These are phyloP conservation scores for Muraenolepis orangiensis DNA, from an alignment of 2,797 vertebrate genomes.

Conservation along the genomic window DNA sequence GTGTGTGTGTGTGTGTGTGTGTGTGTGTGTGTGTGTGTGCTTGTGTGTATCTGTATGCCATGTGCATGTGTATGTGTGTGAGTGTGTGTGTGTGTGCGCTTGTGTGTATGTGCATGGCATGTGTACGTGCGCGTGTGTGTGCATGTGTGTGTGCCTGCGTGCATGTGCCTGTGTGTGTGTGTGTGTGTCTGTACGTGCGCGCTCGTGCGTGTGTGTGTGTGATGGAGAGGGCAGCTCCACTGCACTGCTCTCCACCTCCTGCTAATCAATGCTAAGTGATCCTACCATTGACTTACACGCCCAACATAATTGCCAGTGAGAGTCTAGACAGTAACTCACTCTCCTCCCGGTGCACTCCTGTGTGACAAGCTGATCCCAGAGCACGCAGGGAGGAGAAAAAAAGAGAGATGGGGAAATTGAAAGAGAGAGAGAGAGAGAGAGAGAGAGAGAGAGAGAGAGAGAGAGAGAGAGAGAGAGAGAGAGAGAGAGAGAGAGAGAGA, in stretches of 20 bases:
- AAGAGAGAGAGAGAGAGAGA: neutral
- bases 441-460: constrained; percentile 26
- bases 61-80: constrained; percentile 26
- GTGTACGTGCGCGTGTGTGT: constrained; percentile 25
- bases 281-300: constrained; percentile 79
- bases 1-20: neutral
- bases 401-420: neutral
- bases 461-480: constrained; percentile 2
- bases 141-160: constrained; percentile 25
- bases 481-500: constrained; percentile 20
- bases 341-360: constrained; percentile 66
- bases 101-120: constrained; percentile 9
- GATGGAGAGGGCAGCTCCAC: constrained; percentile 52
- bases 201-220: neutral
- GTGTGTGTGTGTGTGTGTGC: neutral
- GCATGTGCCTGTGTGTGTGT: constrained; percentile 30
- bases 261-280: constrained; percentile 84
- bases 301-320: constrained; percentile 77
- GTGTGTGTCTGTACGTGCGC: neutral
- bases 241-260: constrained; percentile 63
- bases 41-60: no score
- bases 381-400: constrained; percentile 23
- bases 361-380: constrained; percentile 70
- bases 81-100: neutral
- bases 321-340: constrained; percentile 78